Conservation (phyloP, 2,888 invertebrate species). For the Esperia sulphurella region DNA sequence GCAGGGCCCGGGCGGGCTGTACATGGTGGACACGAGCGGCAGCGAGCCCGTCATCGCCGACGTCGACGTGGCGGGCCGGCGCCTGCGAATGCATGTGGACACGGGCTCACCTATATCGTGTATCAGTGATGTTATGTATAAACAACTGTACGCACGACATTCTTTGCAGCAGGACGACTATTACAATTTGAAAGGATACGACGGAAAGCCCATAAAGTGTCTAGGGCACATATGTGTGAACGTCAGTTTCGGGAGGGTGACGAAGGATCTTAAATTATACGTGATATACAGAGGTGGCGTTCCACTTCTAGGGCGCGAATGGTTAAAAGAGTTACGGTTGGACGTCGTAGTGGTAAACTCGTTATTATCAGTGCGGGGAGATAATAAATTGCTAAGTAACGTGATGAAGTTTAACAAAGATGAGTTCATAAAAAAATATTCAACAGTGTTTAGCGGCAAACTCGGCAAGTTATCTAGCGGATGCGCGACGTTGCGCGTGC, state of each 20-base stretch:
- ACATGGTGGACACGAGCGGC: slow-evolving; percentile 1
- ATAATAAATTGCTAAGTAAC: neutral
- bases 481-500: slow-evolving; percentile 3
- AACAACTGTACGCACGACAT: neutral
- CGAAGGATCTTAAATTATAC: no score
- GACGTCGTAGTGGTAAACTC: slow-evolving; percentile 1
- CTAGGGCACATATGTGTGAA: neutral
- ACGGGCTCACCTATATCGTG: slow-evolving; percentile 6
- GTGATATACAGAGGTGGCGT: no score
- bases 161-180: no score
- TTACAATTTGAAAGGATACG: slow-evolving; percentile 1
- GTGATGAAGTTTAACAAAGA: neutral
- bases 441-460: slow-evolving; percentile 1
- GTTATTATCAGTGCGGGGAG: neutral
- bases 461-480: slow-evolving; percentile 1
- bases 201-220: neutral
- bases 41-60: slow-evolving; percentile 4
- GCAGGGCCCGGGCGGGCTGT: neutral
- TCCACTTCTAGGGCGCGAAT: no score
- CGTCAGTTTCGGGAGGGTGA: neutral
- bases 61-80: slow-evolving; percentile 1
- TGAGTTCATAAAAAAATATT: neutral
- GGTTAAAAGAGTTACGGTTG: slow-evolving; percentile 3
- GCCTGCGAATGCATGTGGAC: no score
- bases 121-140: neutral